Evolutionary conservation across 2,797 vertebrate genomes (phyloP), one percentile per base, ranked within the genome.

Genomic region (Ficedula albicollis): DNA sequence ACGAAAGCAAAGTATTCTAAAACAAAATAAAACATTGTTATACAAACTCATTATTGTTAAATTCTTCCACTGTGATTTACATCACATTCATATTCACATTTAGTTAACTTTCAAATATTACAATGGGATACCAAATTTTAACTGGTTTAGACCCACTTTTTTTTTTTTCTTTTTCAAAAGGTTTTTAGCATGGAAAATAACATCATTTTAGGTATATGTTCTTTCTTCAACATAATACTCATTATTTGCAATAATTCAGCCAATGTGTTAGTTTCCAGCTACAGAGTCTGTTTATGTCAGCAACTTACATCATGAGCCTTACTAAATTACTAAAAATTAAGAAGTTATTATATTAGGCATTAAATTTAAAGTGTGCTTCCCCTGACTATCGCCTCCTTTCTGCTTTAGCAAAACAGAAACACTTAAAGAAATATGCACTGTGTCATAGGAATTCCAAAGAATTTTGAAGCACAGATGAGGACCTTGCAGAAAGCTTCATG

Each of bases 1-100:
- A 94, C 55, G 15, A 79, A 96, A 84, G 67, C 19, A 77, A 80
- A 93, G 49, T 76, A 63, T 48, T 38, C 39, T 69, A 78, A 73
- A 73, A 17, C 6, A 82, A 36, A 68, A 63, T 41, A 69, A 84
- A 56, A 72, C 2, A 1, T 7, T 84, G 7, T n/a, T 73, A 51
- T 38, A 25, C 10, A 68, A 77, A 27, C 27, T 1, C 7, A 34
- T 43, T 89, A 29, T 79, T 91, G 69, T 89, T 72, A 62, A 72
- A 9, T 56, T 93, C 21, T 91, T 89, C 10, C 15, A 36, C 34
- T 27, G 13, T 54, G 29, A 19, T 87, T 85, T 63, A 46, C 38
- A 46, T 55, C 30, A 41, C 13, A 39, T 68, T n/a, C 36, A 23
- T 34, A 51, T 32, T 72, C 36, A 39, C 22, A 60, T 80, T 36